Conservation (phyloP, 1,140 invertebrate species). For the Tenebrio molitor region DNA sequence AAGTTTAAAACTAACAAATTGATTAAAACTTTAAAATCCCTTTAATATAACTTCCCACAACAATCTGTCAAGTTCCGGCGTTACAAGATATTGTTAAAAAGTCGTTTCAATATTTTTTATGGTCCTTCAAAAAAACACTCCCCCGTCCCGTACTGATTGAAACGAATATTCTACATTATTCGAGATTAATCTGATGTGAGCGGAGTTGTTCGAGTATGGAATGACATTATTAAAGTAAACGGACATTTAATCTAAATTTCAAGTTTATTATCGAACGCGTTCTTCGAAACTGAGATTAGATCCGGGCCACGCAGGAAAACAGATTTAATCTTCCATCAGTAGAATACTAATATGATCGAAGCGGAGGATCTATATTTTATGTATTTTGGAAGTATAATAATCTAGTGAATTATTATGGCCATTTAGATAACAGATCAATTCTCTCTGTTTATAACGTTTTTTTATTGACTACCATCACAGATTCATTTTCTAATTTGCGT, state of each 20-base stretch:
- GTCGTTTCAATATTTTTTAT: neutral
- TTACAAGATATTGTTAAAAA: conserved; percentile 25
- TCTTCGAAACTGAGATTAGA: conserved; percentile 15
- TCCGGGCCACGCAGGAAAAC: conserved; percentile 20
- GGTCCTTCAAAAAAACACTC: neutral
- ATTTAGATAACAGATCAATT: too few species aligned
- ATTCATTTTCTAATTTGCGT: too few species aligned
- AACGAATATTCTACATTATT: too few species aligned
- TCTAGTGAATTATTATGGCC: conserved; percentile 8
- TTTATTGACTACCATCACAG: too few species aligned
- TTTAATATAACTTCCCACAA: conserved; percentile 9
- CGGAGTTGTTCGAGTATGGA: too few species aligned
- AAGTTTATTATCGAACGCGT: conserved; percentile 14
- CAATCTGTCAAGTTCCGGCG: neutral
- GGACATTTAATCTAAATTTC: conserved; percentile 7
- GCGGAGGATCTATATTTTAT: neutral
- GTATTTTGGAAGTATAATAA: conserved; percentile 1
- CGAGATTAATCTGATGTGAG: too few species aligned
- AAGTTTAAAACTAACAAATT: conserved; percentile 18
- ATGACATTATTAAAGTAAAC: neutral
- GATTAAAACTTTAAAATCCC: conserved; percentile 24
- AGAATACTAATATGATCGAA: conserved; percentile 18
- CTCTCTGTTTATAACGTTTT: too few species aligned
- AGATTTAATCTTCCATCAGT: conserved; percentile 27
- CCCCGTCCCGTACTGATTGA: too few species aligned